Conservation (phyloP, 1,140 invertebrate genomes). For the Aphaenogaster floridana region DNA sequence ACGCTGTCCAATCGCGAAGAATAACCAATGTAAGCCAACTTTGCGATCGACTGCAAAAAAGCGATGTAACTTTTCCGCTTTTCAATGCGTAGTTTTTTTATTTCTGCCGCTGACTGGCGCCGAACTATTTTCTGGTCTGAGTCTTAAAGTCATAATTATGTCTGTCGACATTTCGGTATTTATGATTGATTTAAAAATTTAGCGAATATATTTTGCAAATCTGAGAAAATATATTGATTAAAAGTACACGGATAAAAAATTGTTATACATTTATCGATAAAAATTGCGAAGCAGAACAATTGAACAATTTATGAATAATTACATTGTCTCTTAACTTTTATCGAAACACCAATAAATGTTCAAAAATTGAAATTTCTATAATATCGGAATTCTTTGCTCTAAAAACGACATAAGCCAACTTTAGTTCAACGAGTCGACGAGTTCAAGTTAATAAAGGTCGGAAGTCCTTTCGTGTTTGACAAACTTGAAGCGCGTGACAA, state of each 20-base stretch:
- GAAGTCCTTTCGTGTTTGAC: not conserved
- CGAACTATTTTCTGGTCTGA: conserved; percentile 12
- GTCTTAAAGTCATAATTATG: conserved; percentile 17
- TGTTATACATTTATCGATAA: not conserved
- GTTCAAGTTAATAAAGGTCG: not conserved
- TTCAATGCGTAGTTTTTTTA: conserved; percentile 27
- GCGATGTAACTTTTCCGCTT: conserved; percentile 52
- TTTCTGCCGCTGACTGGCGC: not conserved
- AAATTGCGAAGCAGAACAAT: not conserved
- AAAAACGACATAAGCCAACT: not conserved
- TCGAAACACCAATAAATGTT: not conserved
- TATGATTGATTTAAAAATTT: conserved; percentile 9
- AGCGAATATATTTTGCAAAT: not conserved
- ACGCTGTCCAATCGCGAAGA: conserved; percentile 53
- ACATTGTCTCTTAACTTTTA: conserved; percentile 10
- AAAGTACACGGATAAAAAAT: not conserved
- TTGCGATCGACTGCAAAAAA: conserved; percentile 24
- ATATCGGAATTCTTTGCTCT: conserved; percentile 1
- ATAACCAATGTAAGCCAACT: conserved; percentile 42
- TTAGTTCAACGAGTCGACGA: not conserved
- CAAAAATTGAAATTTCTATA: conserved; percentile 24
- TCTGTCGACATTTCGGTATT: conserved; percentile 6
- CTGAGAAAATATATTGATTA: not conserved
- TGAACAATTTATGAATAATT: conserved; percentile 1
- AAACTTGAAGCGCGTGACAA: not conserved